These are phyloP conservation scores for Cephus sareptanus DNA, from an alignment of 2,888 invertebrate genomes.

Conservation along the genomic window DNA sequence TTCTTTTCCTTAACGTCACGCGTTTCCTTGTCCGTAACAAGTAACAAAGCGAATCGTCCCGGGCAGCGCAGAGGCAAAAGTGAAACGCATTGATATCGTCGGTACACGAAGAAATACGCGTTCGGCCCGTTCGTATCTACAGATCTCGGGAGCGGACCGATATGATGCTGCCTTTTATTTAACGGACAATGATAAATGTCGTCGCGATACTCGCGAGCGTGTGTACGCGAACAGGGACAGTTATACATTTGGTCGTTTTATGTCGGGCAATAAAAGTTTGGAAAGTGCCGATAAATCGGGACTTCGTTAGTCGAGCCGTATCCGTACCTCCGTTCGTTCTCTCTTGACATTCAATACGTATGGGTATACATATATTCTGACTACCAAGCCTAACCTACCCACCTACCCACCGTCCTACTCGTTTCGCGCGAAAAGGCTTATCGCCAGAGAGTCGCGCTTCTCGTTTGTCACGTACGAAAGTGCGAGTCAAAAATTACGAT, in stretches of 20 bases:
- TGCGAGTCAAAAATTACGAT: background rate
- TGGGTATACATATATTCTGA: background rate
- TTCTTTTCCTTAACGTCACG: too few species aligned
- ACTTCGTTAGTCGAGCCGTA: background rate
- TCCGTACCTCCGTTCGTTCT: background rate
- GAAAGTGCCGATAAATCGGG: conserved; percentile 45
- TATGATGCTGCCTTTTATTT: conserved; percentile 21
- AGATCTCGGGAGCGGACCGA: conserved; percentile 34
- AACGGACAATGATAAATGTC: background rate
- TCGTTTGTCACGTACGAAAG: background rate
- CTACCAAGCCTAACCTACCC: background rate
- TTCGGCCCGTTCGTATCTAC: conserved; percentile 40
- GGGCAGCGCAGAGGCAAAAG: background rate
- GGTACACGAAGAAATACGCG: conserved; percentile 40
- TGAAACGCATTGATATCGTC: conserved; percentile 36
- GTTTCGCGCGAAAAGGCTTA: background rate
- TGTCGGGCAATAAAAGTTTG: conserved; percentile 47
- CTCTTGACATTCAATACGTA: background rate
- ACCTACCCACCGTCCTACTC: background rate
- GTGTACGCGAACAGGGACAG: background rate
- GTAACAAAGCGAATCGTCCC: background rate
- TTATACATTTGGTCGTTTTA: conserved; percentile 37
- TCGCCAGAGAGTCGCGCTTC: background rate
- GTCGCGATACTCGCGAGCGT: conserved; percentile 1
- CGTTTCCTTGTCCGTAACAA: background rate